Evolutionary conservation across 2,888 invertebrate species (phyloP).

Genomic region (Harpalus rubripes): DNA sequence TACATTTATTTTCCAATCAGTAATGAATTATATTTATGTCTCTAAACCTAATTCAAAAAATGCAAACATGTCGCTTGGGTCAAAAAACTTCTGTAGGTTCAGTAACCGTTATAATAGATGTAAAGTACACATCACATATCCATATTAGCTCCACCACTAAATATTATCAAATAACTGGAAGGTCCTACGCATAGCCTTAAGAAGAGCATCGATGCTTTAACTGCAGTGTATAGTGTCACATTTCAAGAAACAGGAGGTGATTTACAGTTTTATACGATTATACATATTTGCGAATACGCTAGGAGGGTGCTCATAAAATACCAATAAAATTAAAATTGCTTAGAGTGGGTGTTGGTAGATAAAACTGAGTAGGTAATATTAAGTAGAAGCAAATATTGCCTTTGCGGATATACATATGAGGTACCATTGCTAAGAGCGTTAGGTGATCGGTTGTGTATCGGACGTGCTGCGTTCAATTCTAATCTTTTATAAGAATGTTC

Average conservation of each 20-base stretch:
- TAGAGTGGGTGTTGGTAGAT: not conserved
- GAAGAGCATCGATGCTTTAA: constrained; percentile 9
- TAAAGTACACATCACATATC: constrained; percentile 40
- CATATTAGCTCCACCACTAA: constrained; percentile 36
- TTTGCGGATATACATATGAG: not conserved
- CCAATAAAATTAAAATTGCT: not conserved
- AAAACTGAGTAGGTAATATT: not conserved
- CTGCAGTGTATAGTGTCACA: not conserved
- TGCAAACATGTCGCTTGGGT: constrained; percentile 31
- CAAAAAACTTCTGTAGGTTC: constrained; percentile 51
- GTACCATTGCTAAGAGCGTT: no score
- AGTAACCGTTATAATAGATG: constrained; percentile 37
- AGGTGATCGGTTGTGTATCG: no score
- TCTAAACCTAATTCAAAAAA: constrained; percentile 24
- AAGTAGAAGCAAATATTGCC: not conserved
- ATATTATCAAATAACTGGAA: constrained; percentile 49
- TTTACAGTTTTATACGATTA: constrained; percentile 17
- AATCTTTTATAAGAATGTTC: no score
- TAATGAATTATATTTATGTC: no score
- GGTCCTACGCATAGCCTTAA: constrained; percentile 47
- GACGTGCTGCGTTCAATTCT: no score
- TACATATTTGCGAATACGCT: not conserved
- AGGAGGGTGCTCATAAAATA: constrained; percentile 6
- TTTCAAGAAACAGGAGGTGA: not conserved
- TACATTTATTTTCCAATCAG: no score